These are phyloP conservation scores for Ametastegia equiseti DNA, from an alignment of 2,888 invertebrate species.

Conservation along the genomic window DNA sequence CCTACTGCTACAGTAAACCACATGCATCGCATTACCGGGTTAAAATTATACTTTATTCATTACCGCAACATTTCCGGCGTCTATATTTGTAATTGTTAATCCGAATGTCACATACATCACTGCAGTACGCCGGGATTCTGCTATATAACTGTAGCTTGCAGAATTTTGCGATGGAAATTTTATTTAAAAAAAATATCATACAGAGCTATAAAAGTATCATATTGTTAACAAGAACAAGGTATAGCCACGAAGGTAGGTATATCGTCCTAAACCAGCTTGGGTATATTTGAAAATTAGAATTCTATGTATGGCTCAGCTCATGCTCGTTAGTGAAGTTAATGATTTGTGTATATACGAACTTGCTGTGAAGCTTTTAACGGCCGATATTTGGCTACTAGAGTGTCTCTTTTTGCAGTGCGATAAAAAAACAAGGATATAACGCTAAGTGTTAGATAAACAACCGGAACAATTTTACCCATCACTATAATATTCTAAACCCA, in stretches of 20 bases:
- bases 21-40: neutral
- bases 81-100: neutral
- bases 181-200: neutral
- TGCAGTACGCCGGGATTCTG: neutral
- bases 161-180: neutral
- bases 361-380: neutral
- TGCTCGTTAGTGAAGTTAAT: conserved; percentile 8
- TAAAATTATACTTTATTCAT: neutral
- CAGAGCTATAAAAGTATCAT: too few species aligned
- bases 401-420: neutral
- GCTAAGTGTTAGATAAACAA: neutral
- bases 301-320: conserved; percentile 23
- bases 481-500: neutral
- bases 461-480: neutral
- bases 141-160: neutral
- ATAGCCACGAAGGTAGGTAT: neutral
- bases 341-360: neutral
- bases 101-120: too few species aligned
- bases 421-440: neutral
- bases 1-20: neutral
- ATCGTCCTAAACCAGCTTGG: neutral
- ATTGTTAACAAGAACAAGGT: neutral
- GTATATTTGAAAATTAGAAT: neutral
- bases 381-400: neutral
- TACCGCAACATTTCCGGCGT: neutral